A percentile compares a stretch with the other conserved stretches of the same genome.
Conservation (phyloP, 2,888 invertebrate genomes). For the Parascotia fuliginaria region DNA sequence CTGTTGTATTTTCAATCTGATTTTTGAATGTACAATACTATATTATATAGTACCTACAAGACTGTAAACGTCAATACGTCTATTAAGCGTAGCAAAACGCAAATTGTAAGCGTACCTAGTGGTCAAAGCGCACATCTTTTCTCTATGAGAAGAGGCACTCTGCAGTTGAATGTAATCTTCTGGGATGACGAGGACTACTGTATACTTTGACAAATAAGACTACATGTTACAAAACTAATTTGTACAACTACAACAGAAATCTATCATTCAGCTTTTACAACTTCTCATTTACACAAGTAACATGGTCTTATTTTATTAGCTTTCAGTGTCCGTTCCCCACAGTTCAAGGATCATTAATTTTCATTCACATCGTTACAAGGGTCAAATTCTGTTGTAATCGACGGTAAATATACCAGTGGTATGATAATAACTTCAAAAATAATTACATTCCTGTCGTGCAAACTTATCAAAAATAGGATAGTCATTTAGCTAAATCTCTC, state of each 20-base stretch:
- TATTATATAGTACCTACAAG: too few relatives aligned
- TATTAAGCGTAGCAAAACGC: too few relatives aligned
- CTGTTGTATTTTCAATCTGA: too few relatives aligned
- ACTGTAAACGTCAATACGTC: too few relatives aligned
- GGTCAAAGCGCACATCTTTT: too few relatives aligned
- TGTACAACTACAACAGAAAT: constrained; percentile 2
- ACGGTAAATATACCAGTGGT: constrained; percentile 38
- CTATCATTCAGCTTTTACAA: constrained; percentile 12
- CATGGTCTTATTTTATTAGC: constrained; percentile 15
- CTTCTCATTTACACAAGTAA: constrained; percentile 17
- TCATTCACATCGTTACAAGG: constrained; percentile 50
- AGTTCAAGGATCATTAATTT: constrained; percentile 52
- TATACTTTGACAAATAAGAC: too few relatives aligned
- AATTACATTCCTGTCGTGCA: constrained; percentile 14
- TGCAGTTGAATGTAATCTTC: too few relatives aligned
- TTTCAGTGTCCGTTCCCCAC: constrained; percentile 30
- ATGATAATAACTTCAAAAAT: constrained; percentile 33
- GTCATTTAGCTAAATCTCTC: not conserved
- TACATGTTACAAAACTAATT: too few relatives aligned
- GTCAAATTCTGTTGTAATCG: constrained; percentile 34
- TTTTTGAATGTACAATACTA: too few relatives aligned
- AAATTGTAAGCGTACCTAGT: too few relatives aligned
- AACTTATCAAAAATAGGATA: constrained; percentile 4
- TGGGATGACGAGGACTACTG: too few relatives aligned
- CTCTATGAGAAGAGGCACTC: too few relatives aligned